Evolutionary conservation across 2,797 vertebrate genomes (phyloP).

Genomic region (Gymnopithys bicolor): DNA sequence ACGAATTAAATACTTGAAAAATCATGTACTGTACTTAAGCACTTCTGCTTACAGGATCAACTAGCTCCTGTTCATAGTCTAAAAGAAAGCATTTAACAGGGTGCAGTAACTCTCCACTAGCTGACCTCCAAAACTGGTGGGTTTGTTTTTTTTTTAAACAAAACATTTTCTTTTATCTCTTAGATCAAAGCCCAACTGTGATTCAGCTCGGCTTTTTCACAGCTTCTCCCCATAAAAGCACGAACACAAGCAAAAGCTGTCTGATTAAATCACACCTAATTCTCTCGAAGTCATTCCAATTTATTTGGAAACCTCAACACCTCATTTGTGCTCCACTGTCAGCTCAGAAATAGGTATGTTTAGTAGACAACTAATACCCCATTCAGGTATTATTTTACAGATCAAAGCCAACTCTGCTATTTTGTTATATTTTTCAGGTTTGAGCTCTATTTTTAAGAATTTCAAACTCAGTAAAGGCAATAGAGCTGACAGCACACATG

Average conservation of each 20-base stretch:
- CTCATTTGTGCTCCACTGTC: background rate
- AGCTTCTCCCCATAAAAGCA: background rate
- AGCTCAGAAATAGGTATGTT: background rate
- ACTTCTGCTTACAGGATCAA: background rate
- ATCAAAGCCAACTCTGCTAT: background rate
- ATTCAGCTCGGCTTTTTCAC: background rate
- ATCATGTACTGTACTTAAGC: rapidly evolving
- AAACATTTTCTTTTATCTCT: background rate
- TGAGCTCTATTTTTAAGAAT: background rate
- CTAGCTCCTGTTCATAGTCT: background rate
- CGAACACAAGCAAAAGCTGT: background rate
- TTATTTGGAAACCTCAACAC: background rate
- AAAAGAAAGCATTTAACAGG: background rate
- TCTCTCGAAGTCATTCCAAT: background rate
- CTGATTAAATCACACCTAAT: background rate
- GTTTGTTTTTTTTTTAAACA: background rate
- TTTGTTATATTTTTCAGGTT: background rate
- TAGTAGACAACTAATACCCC: background rate
- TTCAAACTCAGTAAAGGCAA: background rate
- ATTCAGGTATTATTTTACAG: background rate
- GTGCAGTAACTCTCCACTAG: rapidly evolving
- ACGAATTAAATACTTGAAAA: background rate
- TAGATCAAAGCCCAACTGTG: background rate
- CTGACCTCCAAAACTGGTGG: background rate
- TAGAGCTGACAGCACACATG: background rate